Conservation (phyloP, 2,797 vertebrate species). For the Sebastes taczanowskii region DNA sequence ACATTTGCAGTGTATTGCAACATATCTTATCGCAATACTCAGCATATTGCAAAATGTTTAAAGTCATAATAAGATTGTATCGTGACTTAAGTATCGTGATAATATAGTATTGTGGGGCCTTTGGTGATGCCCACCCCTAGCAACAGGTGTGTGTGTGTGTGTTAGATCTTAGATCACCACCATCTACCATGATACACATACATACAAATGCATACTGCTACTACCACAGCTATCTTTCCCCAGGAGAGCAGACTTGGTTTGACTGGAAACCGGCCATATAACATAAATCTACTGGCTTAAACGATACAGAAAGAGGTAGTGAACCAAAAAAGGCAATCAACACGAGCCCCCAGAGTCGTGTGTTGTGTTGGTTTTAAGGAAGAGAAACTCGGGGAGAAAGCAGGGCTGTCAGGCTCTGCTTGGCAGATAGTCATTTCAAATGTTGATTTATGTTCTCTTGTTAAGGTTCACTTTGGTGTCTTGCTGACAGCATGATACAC, state of each 20-base stretch:
- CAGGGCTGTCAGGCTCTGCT: neutral
- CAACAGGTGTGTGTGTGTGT: neutral
- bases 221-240: neutral
- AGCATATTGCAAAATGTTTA: too few species aligned
- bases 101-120: too few species aligned
- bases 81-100: too few species aligned
- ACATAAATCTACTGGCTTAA: constrained; percentile 17
- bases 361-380: constrained; percentile 7
- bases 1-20: too few species aligned
- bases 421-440: constrained; percentile 1
- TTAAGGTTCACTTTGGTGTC: constrained; percentile 4
- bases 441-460: constrained; percentile 14
- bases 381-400: neutral
- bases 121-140: too few species aligned
- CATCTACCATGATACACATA: neutral
- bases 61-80: too few species aligned
- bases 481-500: constrained; percentile 5
- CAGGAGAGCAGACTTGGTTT: neutral
- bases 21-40: too few species aligned
- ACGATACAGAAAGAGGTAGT: neutral
- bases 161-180: neutral
- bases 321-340: neutral
- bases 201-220: neutral
- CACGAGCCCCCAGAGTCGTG: neutral
- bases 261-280: constrained; percentile 8